These are phyloP conservation scores for Chaetodon trifasciatus DNA, from an alignment of 2,797 vertebrate species.

Conservation along the genomic window DNA sequence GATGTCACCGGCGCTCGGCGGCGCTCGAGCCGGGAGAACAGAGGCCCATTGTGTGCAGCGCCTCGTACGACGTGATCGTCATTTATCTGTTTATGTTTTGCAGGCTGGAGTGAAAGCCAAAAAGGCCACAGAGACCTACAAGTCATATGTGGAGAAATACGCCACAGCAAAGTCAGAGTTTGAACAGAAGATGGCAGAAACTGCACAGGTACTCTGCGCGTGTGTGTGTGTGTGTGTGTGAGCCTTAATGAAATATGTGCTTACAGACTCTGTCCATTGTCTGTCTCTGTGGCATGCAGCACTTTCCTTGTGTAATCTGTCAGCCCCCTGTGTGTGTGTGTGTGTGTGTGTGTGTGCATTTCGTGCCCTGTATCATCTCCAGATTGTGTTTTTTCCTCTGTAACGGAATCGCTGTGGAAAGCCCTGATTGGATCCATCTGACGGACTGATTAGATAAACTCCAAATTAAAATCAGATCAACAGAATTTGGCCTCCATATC, in stretches of 20 bases:
- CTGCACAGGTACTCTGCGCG: constrained; percentile 89
- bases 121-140: constrained; percentile 98
- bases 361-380: constrained; percentile 71
- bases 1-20: constrained; percentile 28
- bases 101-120: constrained; percentile 96
- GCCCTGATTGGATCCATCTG: constrained; percentile 81
- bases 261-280: constrained; percentile 31
- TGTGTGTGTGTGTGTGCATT: constrained; percentile 32
- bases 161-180: constrained; percentile 94
- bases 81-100: constrained; percentile 58
- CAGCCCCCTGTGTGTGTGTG: not conserved
- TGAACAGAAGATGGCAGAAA: constrained; percentile 98
- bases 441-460: constrained; percentile 82
- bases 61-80: constrained; percentile 19
- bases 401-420: constrained; percentile 74
- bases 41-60: constrained; percentile 43
- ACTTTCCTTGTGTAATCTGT: constrained; percentile 55
- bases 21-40: constrained; percentile 47
- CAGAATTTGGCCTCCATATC: constrained; percentile 70
- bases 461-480: constrained; percentile 83
- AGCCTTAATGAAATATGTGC: constrained; percentile 8
- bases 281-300: constrained; percentile 46
- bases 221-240: not conserved
- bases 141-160: constrained; percentile 95
- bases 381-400: constrained; percentile 78